phyloP scores from a whole-genome alignment of 2,113 vertebrate genomes.

The Lichenostomus cassidix region DNA sequence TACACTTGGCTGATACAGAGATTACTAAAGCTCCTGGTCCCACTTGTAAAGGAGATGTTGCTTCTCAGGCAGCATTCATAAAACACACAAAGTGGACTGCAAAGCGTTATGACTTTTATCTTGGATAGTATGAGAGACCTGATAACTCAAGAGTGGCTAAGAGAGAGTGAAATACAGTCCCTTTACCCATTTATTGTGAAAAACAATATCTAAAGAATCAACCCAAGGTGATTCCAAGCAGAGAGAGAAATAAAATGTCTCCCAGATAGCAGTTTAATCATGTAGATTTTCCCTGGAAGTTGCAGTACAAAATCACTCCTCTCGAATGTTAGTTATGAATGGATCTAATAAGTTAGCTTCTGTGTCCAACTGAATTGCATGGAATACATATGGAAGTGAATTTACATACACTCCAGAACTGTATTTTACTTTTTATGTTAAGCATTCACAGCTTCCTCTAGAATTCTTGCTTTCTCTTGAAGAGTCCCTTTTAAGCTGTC shows the following conservation, averaged over 20 bases:
- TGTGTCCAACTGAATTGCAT: background rate
- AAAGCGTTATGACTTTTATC: slow-evolving; percentile 20
- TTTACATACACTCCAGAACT: background rate
- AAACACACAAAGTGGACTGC: background rate
- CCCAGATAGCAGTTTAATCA: background rate
- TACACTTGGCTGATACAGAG: background rate
- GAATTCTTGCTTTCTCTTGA: background rate
- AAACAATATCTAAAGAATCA: background rate
- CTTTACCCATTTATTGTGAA: background rate
- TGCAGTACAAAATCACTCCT: background rate
- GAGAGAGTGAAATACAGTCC: background rate
- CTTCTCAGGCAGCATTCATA: background rate
- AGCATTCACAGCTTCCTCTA: background rate
- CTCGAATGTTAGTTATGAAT: background rate
- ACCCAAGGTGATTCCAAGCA: background rate
- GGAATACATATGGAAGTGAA: background rate
- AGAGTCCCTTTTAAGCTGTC: background rate
- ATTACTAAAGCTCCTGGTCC: background rate
- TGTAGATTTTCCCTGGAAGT: background rate
- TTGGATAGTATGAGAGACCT: background rate
- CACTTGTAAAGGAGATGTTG: background rate
- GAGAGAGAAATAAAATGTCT: background rate
- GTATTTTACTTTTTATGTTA: background rate
- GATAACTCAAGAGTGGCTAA: background rate
- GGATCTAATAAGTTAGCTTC: background rate